Base-by-base conservation (phyloP, 1,140 invertebrate species). In the Camponotus vicinus region DNA sequence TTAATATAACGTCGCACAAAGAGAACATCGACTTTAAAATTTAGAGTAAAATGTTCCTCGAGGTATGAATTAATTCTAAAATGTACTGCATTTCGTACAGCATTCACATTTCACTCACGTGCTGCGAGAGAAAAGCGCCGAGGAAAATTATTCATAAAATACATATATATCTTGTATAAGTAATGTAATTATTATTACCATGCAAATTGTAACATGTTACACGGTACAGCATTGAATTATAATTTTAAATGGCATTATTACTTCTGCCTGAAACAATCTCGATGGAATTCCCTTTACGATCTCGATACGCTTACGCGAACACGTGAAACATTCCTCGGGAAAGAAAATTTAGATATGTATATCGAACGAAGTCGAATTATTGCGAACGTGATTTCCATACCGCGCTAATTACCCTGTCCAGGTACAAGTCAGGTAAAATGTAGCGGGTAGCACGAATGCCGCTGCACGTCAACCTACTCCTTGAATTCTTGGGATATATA, bases 191-290 rank as follows among this genome's bases (percentile, higher is more conserved):
- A 73, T 83, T 83, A 83, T 67, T 75, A 83, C 42, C 78, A 70
- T 83, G 79, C 79, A 83, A 83, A 83, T 83, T 63, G 32, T 42
- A 75, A 63, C 69, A 49, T 18, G 69, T 73, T 75, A 61, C 40
- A 83, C 55, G 21, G 37, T 18, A 67, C 59, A 70, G n/a, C 66
- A 21, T 75, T n/a, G 79, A 7, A 83, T 83, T 83, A 75, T 75
- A 83, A 83, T 75, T 83, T 83, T 75, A 83, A 75, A 83, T 75
- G 34, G 55, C 57, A 75, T 75, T 80, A 70, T 83, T 75, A 61
- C 55, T 45, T 55, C 34, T 83, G 40, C 13, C 40, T 59, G 21
- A 32, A 73, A 61, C 61, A n/a, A 73, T 49, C 57, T 83, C 55
- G 69, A 75, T 73, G 55, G 69, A 55, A 27, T 73, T 75, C 55